A percentile compares a stretch with the other conserved stretches of the same genome.
phyloP scores from a whole-genome alignment of 2,113 vertebrate species.

The Beaufortia kweichowensis region DNA sequence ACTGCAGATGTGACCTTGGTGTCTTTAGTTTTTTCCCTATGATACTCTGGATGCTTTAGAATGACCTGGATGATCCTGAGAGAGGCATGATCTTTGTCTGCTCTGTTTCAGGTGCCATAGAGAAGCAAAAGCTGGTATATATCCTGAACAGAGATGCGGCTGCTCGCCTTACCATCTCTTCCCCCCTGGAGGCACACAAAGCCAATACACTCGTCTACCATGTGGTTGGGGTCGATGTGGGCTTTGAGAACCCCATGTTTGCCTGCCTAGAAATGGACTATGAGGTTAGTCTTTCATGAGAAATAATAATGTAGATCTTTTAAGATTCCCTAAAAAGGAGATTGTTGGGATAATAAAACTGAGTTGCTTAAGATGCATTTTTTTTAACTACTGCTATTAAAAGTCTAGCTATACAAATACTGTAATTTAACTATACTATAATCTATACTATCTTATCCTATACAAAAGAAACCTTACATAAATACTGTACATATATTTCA shows the following conservation, averaged over 20 bases:
- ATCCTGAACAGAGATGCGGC: conserved; percentile 98
- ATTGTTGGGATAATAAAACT: no score
- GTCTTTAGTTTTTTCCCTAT: not conserved
- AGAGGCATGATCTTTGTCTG: conserved; percentile 99
- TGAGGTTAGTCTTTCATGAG: conserved; percentile 77
- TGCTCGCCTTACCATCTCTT: conserved; percentile 95
- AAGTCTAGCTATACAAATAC: no score
- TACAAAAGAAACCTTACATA: no score
- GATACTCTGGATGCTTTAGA: conserved; percentile 71
- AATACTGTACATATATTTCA: no score
- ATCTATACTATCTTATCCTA: no score
- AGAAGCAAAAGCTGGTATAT: conserved; percentile 98
- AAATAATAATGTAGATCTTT: no score
- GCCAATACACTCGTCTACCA: conserved; percentile 98
- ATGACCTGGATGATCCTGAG: conserved; percentile 96
- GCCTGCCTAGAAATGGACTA: conserved; percentile 99
- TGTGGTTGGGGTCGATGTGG: conserved; percentile 96
- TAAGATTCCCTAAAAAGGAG: no score
- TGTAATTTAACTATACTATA: no score
- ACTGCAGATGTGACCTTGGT: not conserved
- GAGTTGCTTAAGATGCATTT: no score
- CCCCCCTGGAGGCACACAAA: conserved; percentile 95
- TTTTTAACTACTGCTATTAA: no score
- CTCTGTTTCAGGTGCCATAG: conserved; percentile 91
- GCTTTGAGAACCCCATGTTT: conserved; percentile 99